These are phyloP conservation scores for Diachasma alloeum DNA, from an alignment of 1,140 invertebrate species.

Conservation along the genomic window DNA sequence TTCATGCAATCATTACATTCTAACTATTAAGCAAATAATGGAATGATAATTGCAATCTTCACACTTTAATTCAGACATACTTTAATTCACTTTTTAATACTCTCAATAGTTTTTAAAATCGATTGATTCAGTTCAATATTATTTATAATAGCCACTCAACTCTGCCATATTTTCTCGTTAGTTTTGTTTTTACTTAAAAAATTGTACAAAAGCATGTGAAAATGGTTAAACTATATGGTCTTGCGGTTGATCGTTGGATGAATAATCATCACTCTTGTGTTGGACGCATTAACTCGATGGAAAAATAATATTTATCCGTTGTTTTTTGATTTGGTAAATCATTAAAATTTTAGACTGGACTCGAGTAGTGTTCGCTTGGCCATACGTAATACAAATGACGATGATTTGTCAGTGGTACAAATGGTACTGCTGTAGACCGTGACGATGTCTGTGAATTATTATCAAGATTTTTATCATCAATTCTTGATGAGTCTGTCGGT, in stretches of 20 bases:
- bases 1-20: not conserved
- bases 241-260: not conserved
- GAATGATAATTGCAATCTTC: constrained; percentile 11
- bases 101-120: not conserved
- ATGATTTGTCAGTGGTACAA: constrained; percentile 12
- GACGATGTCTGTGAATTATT: not conserved
- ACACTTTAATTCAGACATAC: not conserved
- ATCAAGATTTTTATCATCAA: not conserved
- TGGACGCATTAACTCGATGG: constrained; percentile 14
- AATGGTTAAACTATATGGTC: constrained; percentile 22
- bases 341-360: not conserved
- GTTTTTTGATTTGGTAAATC: no score
- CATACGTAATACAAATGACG: constrained; percentile 21
- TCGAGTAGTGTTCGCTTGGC: constrained; percentile 9
- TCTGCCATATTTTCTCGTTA: not conserved
- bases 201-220: constrained; percentile 32
- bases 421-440: constrained; percentile 7
- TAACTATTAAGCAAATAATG: constrained; percentile 1
- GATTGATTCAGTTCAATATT: not conserved
- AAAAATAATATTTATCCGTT: not conserved
- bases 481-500: not conserved
- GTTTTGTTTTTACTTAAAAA: constrained; percentile 11
- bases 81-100: not conserved
- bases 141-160: not conserved
- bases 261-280: not conserved